Percentiles rank a stretch among this genome's conserved stretches.
phyloP scores from a whole-genome alignment of 1,140 invertebrate genomes.

The Proctacanthus coquilletti region DNA sequence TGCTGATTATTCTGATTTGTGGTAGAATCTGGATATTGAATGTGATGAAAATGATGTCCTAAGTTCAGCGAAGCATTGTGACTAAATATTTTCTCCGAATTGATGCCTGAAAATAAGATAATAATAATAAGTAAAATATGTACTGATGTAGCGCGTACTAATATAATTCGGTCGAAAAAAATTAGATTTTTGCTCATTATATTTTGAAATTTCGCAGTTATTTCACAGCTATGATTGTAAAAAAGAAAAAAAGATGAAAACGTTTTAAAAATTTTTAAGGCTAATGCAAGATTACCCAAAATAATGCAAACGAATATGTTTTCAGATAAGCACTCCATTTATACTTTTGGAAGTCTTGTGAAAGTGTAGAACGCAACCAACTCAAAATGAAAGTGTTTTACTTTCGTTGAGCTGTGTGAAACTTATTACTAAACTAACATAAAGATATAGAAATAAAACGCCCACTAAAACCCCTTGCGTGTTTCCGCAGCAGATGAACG shows the following conservation, averaged over 20 bases:
- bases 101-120: not conserved
- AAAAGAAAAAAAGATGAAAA: not conserved
- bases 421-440: too few species aligned
- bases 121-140: too few species aligned
- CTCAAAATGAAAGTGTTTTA: too few species aligned
- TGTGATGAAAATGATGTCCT: slow-evolving; percentile 11
- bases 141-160: not conserved
- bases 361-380: too few species aligned
- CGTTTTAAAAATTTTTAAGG: not conserved
- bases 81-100: not conserved
- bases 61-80: not conserved
- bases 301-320: too few species aligned
- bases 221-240: not conserved
- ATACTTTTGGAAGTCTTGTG: too few species aligned
- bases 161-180: not conserved
- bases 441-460: too few species aligned
- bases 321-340: too few species aligned
- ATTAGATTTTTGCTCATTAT: not conserved
- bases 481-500: too few species aligned
- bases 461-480: too few species aligned
- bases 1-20: slow-evolving; percentile 7
- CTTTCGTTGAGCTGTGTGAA: too few species aligned
- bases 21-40: slow-evolving; percentile 22
- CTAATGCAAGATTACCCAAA: too few species aligned
- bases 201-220: not conserved